Conservation (phyloP, 1,140 invertebrate genomes). For the Drusus annulatus region DNA sequence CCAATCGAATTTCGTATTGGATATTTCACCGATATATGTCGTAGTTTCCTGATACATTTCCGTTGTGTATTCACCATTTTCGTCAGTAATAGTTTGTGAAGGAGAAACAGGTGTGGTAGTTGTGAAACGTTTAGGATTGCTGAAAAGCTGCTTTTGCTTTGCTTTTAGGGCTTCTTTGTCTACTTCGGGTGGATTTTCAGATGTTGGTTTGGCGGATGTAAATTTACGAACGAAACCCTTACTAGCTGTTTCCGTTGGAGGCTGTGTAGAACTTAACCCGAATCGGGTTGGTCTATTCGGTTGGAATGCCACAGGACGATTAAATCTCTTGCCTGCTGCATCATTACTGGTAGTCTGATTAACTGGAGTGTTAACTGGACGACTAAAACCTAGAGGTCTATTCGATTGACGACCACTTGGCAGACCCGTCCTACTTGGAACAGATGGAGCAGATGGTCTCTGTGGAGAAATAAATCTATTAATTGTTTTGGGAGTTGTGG, state of each 20-base stretch:
- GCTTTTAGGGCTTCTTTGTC: slow-evolving; percentile 68
- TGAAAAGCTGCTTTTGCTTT: slow-evolving; percentile 71
- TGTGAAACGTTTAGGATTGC: slow-evolving; percentile 53
- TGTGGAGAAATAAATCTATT: slow-evolving; percentile 49
- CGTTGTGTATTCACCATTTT: slow-evolving; percentile 49
- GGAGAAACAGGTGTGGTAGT: slow-evolving; percentile 43
- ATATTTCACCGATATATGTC: slow-evolving; percentile 45
- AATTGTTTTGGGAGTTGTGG: slow-evolving; percentile 56
- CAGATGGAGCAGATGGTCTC: slow-evolving; percentile 19
- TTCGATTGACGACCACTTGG: slow-evolving; percentile 44
- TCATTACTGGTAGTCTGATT: slow-evolving; percentile 33
- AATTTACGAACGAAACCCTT: slow-evolving; percentile 64
- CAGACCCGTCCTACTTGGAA: not conserved
- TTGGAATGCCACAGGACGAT: slow-evolving; percentile 53
- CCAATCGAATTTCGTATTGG: slow-evolving; percentile 40
- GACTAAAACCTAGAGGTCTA: slow-evolving; percentile 47
- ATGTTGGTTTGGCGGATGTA: slow-evolving; percentile 57
- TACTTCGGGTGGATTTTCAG: slow-evolving; percentile 59
- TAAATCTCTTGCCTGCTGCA: slow-evolving; percentile 34
- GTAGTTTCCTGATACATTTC: slow-evolving; percentile 42
- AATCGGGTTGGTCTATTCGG: slow-evolving; percentile 45
- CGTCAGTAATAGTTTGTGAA: slow-evolving; percentile 38
- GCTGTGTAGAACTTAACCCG: slow-evolving; percentile 52
- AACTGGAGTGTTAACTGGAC: not conserved
- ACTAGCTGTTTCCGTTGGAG: slow-evolving; percentile 62